Evolutionary conservation across 1,140 invertebrate species (phyloP), one percentile per base, ranked within the genome.

Genomic region (Drosophila orena): DNA sequence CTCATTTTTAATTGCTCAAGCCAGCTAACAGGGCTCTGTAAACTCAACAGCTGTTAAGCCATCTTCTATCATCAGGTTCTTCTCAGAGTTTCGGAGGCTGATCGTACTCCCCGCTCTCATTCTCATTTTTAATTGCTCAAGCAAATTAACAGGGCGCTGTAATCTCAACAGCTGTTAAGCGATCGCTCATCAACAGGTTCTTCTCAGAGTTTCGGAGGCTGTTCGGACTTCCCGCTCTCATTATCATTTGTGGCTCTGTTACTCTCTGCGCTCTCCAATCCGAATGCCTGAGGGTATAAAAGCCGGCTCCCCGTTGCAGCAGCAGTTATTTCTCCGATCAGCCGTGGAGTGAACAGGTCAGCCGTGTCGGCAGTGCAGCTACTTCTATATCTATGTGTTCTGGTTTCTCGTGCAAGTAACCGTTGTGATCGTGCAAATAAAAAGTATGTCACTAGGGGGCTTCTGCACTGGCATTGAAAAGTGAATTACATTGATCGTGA

Each of bases 381-480:
- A 37, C 11, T 4, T 12, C 0, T 3, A 22, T 12, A 50, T 35
- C 37, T 43, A 54, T 3, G 27, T 73, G 20, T 54, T 34, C 37
- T 70, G 27, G 34, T 20, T 43, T 38, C 15, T 42, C 17, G 35
- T 71, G 30, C 22, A n/a, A 54, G 73, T 50, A 62, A 74, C 71
- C 50, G 71, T 50, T 37, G 44, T 40, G 58, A 49, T 64, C 50
- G 49, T 64, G 57, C 69, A 14, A 50, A 30, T 49, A 27, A 75
- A 75, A 76, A 76, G 72, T 76, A 76, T 76, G 72, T 66, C 72
- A 76, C 43, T 27, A 10, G 43, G 69, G 66, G 52, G 46, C 50
- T 17, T 17, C 40, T 46, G 47, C 46, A 76, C 27, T 66, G 54
- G 65, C 72, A 76, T 66, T 76, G 72, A 66, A 76, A 76, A 66